A percentile compares a stretch with the other conserved stretches of the same genome.
Evolutionary conservation across 1,140 invertebrate species (phyloP).

Genomic region (Penaeus vannamei): DNA sequence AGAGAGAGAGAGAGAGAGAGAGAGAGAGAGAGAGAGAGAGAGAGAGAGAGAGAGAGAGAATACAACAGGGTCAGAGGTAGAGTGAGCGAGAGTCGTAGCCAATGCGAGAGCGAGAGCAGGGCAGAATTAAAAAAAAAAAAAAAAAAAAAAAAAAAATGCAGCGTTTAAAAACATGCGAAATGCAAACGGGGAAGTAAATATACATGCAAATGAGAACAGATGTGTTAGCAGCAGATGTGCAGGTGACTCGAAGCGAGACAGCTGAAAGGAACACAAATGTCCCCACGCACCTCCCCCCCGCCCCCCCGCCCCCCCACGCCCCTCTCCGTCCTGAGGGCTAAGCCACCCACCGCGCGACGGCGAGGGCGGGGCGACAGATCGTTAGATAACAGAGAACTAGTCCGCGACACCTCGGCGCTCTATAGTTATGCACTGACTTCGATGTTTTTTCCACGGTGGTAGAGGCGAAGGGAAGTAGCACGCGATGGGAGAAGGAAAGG

Average conservation of each 20-base stretch:
- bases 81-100: neutral
- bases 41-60: neutral
- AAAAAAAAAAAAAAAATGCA: neutral
- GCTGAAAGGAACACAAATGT: too few relatives aligned
- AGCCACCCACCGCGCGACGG: too few relatives aligned
- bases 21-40: neutral
- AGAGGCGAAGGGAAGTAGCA: neutral
- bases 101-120: neutral
- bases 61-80: neutral
- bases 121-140: neutral
- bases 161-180: neutral
- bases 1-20: constrained; percentile 38
- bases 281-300: too few relatives aligned
- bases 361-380: too few relatives aligned
- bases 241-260: too few relatives aligned
- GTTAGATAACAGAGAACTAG: too few relatives aligned
- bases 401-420: too few relatives aligned
- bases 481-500: neutral
- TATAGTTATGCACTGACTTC: too few relatives aligned
- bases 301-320: too few relatives aligned
- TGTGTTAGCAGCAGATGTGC: too few relatives aligned
- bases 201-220: neutral
- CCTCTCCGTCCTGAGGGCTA: too few relatives aligned
- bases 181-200: neutral
- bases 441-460: neutral